A percentile compares a stretch with the other conserved stretches of the same genome.
Evolutionary conservation across 2,888 invertebrate species (phyloP).

Genomic region (Fragum fragum): DNA sequence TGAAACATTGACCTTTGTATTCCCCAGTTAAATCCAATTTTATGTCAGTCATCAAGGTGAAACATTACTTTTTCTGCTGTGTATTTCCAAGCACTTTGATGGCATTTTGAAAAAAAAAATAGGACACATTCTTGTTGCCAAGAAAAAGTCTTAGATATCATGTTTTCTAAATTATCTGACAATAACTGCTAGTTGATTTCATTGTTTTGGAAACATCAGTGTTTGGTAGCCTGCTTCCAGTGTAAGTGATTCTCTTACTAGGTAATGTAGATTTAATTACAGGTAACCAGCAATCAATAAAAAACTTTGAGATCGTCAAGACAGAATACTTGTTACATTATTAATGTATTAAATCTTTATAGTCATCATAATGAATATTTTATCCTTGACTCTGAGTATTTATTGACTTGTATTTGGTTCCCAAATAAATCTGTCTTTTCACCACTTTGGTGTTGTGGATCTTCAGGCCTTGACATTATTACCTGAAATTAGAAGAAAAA

Average conservation of each 20-base stretch:
- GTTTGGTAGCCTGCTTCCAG: background rate
- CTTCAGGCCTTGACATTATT: background rate
- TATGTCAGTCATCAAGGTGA: no score
- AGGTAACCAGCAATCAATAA: constrained; percentile 27
- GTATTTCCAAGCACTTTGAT: no score
- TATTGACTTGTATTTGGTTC: background rate
- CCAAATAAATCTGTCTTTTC: background rate
- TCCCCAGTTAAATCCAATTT: no score
- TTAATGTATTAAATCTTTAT: constrained; percentile 26
- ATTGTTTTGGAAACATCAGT: background rate
- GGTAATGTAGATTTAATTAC: constrained; percentile 1
- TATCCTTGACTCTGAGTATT: constrained; percentile 2
- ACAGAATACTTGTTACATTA: constrained; percentile 14
- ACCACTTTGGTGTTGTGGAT: background rate
- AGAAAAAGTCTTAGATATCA: no score
- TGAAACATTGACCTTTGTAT: no score
- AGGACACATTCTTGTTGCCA: no score
- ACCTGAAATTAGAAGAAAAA: background rate
- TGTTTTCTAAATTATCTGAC: no score
- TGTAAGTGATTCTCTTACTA: background rate
- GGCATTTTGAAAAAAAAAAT: no score
- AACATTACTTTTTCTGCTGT: no score
- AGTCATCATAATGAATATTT: constrained; percentile 4
- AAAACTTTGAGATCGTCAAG: background rate
- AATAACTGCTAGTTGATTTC: background rate